Conservation (phyloP, 37 sponge, comb jelly and placozoan genomes). For the Oopsacas minuta region DNA sequence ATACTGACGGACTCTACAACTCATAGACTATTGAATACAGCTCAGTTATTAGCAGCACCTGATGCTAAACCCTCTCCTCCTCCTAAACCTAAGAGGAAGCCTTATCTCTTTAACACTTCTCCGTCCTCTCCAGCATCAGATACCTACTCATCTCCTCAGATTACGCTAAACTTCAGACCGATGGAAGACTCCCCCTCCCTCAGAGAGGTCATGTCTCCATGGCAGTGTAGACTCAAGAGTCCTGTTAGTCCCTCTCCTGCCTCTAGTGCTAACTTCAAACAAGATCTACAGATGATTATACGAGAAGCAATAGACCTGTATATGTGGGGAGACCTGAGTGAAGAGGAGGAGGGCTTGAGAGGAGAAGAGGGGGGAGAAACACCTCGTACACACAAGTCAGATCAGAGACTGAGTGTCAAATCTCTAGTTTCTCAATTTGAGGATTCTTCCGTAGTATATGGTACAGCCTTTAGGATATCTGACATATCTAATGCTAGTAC, state of each 20-base stretch:
- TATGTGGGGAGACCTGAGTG: not conserved
- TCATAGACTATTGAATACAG: not conserved
- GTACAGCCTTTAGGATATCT: not conserved
- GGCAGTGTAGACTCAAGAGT: constrained; percentile 2
- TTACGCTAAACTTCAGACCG: not conserved
- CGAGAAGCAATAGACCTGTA: not conserved
- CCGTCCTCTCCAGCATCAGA: not conserved
- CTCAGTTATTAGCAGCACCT: not conserved
- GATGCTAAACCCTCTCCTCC: not conserved
- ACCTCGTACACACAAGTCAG: not conserved
- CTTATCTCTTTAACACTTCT: not conserved
- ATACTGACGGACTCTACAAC: not conserved
- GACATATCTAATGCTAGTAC: not conserved
- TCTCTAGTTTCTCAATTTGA: constrained; percentile 11
- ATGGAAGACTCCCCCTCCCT: not conserved
- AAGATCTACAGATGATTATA: not conserved
- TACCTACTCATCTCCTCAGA: not conserved
- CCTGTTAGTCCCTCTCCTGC: not conserved
- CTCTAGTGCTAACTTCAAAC: not conserved
- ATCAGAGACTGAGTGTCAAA: not conserved
- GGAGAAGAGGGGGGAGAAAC: not conserved
- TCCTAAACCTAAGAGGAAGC: constrained; percentile 11
- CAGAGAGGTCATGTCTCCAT: not conserved
- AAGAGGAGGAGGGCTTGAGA: not conserved
- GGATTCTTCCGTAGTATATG: not conserved